These are phyloP conservation scores for Drosophila jambulina DNA, from an alignment of 1,140 invertebrate genomes.

Conservation along the genomic window DNA sequence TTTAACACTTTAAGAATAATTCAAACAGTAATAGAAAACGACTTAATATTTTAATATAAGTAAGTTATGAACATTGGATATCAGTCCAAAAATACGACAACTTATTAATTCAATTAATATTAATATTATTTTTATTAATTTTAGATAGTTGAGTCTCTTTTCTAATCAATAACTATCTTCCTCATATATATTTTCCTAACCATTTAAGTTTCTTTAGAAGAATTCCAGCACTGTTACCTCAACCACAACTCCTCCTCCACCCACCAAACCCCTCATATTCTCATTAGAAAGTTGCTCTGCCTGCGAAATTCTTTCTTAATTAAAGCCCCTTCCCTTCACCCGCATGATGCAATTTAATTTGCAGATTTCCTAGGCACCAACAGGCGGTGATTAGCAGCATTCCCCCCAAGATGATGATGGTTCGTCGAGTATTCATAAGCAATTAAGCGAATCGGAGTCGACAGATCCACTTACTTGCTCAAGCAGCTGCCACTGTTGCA, in stretches of 20 bases:
- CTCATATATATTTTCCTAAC: not conserved
- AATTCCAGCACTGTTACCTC: not conserved
- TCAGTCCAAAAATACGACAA: too few relatives aligned
- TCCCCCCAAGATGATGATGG: constrained; percentile 8
- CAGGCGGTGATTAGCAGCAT: constrained; percentile 18
- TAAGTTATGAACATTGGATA: too few relatives aligned
- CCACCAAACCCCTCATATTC: not conserved
- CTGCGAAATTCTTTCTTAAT: constrained; percentile 30
- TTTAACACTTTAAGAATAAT: too few relatives aligned
- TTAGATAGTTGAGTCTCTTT: not conserved
- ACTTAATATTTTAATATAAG: too few relatives aligned
- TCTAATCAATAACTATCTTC: not conserved
- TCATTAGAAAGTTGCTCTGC: constrained; percentile 38
- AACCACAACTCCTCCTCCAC: too few relatives aligned
- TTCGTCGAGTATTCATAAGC: constrained; percentile 60
- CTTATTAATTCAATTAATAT: too few relatives aligned
- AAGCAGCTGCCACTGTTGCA: constrained; percentile 62
- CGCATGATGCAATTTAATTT: constrained; percentile 41
- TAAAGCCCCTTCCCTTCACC: constrained; percentile 18
- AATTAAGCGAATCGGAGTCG: constrained; percentile 59
- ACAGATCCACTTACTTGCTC: constrained; percentile 61
- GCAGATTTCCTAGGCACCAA: constrained; percentile 21
- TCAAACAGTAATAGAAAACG: too few relatives aligned
- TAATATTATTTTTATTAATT: too few relatives aligned
- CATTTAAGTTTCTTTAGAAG: not conserved